Percentiles rank a stretch among this genome's conserved stretches.
These are phyloP conservation scores for Kryptolebias ocellatus DNA, from an alignment of 2,797 vertebrate genomes.

Conservation along the genomic window DNA sequence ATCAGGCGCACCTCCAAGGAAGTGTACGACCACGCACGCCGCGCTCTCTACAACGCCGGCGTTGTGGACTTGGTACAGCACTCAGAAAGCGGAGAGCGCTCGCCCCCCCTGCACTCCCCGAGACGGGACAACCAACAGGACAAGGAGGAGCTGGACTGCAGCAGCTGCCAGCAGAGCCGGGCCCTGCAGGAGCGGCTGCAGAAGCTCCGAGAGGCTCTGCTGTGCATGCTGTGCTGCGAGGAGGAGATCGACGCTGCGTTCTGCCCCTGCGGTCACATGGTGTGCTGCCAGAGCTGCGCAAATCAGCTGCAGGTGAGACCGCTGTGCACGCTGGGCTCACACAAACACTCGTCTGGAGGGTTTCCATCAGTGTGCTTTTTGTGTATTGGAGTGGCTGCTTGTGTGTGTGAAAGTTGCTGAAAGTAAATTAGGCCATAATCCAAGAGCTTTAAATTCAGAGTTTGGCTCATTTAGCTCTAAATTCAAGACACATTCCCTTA, in stretches of 20 bases:
- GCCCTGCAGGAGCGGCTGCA: slow-evolving; percentile 91
- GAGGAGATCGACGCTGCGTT: slow-evolving; percentile 96
- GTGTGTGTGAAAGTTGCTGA: not conserved
- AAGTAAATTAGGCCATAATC: not conserved
- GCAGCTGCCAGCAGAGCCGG: slow-evolving; percentile 91
- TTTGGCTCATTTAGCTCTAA: not conserved
- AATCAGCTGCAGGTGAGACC: slow-evolving; percentile 89
- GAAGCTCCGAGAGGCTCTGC: slow-evolving; percentile 92
- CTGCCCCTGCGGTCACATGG: slow-evolving; percentile 97
- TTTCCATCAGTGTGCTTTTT: not conserved
- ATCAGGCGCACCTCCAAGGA: slow-evolving; percentile 97
- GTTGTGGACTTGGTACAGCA: slow-evolving; percentile 88
- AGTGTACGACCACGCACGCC: slow-evolving; percentile 94
- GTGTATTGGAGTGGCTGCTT: not conserved
- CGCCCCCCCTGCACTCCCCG: slow-evolving; percentile 80
- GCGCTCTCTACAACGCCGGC: slow-evolving; percentile 94
- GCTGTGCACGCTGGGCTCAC: not conserved
- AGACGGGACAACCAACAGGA: slow-evolving; percentile 69
- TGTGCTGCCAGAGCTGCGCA: slow-evolving; percentile 95
- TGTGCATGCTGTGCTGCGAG: slow-evolving; percentile 96
- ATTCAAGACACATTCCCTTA: not conserved
- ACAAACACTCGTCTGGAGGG: not conserved
- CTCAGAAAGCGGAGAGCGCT: slow-evolving; percentile 75
- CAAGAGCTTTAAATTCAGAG: slow-evolving; percentile 1
- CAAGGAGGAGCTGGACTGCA: slow-evolving; percentile 77